Conservation (phyloP, 2,888 invertebrate genomes). For the Coleophora flavipennella region DNA sequence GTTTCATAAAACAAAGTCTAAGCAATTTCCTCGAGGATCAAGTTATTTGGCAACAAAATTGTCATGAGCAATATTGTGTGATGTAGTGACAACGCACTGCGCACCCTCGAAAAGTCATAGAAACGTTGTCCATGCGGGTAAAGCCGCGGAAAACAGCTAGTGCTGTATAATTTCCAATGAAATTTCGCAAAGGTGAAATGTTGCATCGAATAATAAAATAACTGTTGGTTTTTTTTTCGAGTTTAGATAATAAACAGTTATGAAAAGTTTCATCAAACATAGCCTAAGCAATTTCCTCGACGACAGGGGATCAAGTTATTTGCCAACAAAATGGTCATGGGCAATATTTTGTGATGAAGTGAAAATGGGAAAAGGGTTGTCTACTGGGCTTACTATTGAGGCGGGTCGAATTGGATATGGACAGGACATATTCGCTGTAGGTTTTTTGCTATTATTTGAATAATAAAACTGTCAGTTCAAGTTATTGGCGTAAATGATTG, state of each 20-base stretch:
- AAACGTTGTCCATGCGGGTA: too few species aligned
- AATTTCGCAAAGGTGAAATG: too few species aligned
- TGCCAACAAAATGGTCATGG: constrained; percentile 61
- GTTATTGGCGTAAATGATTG: constrained; percentile 54
- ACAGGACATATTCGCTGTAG: constrained; percentile 54
- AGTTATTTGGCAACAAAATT: constrained; percentile 62
- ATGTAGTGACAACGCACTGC: constrained; percentile 64
- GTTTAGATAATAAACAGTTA: too few species aligned
- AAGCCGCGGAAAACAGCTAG: too few species aligned
- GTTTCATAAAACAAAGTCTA: neutral
- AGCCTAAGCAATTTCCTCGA: constrained; percentile 15
- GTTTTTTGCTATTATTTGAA: constrained; percentile 62
- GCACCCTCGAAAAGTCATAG: too few species aligned
- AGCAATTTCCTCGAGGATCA: constrained; percentile 36
- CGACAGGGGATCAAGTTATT: constrained; percentile 55
- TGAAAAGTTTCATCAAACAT: too few species aligned
- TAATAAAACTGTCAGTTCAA: constrained; percentile 62
- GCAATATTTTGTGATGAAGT: constrained; percentile 61
- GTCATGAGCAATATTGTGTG: constrained; percentile 61
- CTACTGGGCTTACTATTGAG: constrained; percentile 59
- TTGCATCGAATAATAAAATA: too few species aligned
- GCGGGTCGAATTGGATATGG: constrained; percentile 67
- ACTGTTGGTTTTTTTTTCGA: too few species aligned
- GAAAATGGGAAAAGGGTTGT: constrained; percentile 67
- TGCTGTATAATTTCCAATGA: too few species aligned